A percentile compares a stretch with the other conserved stretches of the same genome.
Conservation (phyloP, 2,797 vertebrate genomes). For the Sitta carolinensis region DNA sequence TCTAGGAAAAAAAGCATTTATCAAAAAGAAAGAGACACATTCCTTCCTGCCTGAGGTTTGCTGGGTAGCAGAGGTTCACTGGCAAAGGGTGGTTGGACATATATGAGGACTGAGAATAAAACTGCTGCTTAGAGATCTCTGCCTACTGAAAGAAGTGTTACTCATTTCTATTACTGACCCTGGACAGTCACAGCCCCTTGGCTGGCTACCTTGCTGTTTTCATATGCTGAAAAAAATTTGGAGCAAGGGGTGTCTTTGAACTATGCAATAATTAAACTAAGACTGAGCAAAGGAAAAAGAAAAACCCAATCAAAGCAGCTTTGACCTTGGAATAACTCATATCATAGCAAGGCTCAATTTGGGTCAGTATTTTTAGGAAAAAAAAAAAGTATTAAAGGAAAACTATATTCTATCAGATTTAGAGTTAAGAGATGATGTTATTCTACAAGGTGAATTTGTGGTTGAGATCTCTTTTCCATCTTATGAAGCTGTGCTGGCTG, state of each 20-base stretch:
- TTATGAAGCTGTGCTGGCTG: not conserved
- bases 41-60: not conserved
- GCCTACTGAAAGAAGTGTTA: not conserved
- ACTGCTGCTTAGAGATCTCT: not conserved
- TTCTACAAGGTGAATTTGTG: not conserved
- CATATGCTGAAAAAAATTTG: not conserved
- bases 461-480: not conserved
- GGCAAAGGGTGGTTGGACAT: not conserved
- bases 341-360: not conserved
- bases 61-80: not conserved
- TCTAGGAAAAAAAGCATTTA: not conserved
- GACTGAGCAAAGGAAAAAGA: not conserved
- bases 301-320: not conserved
- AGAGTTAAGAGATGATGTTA: not conserved
- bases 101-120: not conserved
- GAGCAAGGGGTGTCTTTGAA: not conserved
- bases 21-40: not conserved
- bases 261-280: not conserved
- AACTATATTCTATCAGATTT: not conserved
- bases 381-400: not conserved
- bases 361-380: not conserved
- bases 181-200: not conserved
- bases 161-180: not conserved
- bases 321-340: not conserved
- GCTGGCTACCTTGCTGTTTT: not conserved